Base-by-base conservation (phyloP, 2,888 invertebrate genomes). In the Alloplasta piceator region DNA sequence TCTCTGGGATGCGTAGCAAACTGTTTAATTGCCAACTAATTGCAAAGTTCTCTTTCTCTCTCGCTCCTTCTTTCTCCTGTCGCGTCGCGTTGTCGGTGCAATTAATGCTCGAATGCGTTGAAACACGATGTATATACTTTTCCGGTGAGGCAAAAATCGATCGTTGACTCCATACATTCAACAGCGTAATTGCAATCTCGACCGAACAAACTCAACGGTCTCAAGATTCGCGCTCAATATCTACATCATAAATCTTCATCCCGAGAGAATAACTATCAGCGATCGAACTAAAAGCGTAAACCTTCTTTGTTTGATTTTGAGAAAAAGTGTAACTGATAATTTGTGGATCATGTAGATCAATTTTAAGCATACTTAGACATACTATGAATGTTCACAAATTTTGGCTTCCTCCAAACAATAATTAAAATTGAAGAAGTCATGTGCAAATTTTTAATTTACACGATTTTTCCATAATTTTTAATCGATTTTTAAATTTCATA, bases 1-100 rank as follows among this genome's bases (percentile, higher is more conserved):
- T 66, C 56, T 70, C 63, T 12, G 48, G 14, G 46, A 56, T 50
- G 73, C 80, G 56, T 55, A 66, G 61, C 77, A 43, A 64, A 80
- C 68, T 73, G 52, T 77, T 80, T 80, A 73, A 80, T 80, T 77
- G 77, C 80, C 55, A 77, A 64, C 80, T 68, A 77, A 80, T 80
- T 77, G 80, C 77, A 73, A 77, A 60, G 63, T 43, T 46, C 73
- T 9, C 58, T 14, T 48, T 52, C 43, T 36, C 43, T 61, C 38
- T 38, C 55, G 55, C 46, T 46, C 43, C 43, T 36, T 55, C 61
- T 39, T 48, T 52, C 41, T 41, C 41, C 43, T 56, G 12, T 64
- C 79, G 58, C 73, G 76, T 73, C 77, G 72, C 58, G 58, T 80
- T 77, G 56, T 58, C 72, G 75, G 41, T 50, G 75, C 71, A 71